phyloP scores from a whole-genome alignment of 2,113 vertebrate species.

The Cephalophus harveyi region DNA sequence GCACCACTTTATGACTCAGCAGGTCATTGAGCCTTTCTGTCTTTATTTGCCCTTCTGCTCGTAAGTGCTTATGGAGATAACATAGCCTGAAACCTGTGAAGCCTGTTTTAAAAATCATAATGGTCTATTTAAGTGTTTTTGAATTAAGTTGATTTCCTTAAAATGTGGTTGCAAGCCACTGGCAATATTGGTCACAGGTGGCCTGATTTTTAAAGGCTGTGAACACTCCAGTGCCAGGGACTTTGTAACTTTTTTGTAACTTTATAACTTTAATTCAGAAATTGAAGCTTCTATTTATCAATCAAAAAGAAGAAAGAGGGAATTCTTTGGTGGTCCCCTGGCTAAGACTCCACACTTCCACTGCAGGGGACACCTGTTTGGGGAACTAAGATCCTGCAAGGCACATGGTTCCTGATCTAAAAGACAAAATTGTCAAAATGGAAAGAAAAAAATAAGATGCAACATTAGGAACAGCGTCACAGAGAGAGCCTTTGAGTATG shows the following conservation, averaged over 20 bases:
- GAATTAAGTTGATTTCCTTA: conserved; percentile 2
- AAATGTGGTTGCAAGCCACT: background rate
- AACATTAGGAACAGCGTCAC: background rate
- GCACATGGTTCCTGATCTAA: background rate
- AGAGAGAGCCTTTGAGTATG: conserved; percentile 15
- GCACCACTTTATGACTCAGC: background rate
- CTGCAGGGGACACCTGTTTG: background rate
- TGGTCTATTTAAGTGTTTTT: conserved; percentile 5
- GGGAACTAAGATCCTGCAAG: background rate
- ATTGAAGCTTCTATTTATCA: background rate
- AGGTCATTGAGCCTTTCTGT: background rate
- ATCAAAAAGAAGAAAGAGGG: background rate
- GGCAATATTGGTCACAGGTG: background rate
- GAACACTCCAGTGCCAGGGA: background rate
- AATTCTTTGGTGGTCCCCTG: background rate
- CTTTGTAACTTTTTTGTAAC: background rate
- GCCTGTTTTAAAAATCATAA: background rate
- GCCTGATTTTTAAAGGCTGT: background rate
- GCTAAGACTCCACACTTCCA: background rate
- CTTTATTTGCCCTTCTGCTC: background rate
- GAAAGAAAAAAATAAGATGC: background rate
- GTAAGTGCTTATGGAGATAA: background rate
- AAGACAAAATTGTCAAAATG: background rate
- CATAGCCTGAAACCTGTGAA: background rate
- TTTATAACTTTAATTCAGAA: conserved; percentile 35